Evolutionary conservation across 2,113 vertebrate species (phyloP).

Genomic region (Egretta garzetta): DNA sequence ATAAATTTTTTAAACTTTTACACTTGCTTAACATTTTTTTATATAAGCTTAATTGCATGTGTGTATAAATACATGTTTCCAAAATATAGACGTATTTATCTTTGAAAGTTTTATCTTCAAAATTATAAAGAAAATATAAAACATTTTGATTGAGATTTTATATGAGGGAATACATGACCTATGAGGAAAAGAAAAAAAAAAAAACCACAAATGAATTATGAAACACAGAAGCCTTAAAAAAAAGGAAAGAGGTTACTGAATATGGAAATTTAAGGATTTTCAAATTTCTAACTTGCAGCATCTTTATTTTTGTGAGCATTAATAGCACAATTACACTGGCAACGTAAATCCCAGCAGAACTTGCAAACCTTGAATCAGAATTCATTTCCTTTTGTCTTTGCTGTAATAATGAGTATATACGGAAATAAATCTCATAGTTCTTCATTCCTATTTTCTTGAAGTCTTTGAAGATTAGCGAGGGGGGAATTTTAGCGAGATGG

Average conservation of each 20-base stretch:
- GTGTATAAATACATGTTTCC: not conserved
- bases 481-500: not conserved
- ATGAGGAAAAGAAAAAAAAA: not conserved
- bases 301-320: constrained; percentile 6
- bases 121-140: not conserved
- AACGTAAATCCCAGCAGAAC: constrained; percentile 25
- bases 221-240: not conserved
- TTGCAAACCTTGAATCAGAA: not conserved
- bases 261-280: constrained; percentile 5
- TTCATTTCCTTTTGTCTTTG: constrained; percentile 13
- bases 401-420: not conserved
- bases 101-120: not conserved
- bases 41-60: not conserved
- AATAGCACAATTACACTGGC: not conserved
- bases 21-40: not conserved
- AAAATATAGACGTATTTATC: not conserved
- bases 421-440: not conserved
- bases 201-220: not conserved
- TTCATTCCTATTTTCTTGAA: not conserved
- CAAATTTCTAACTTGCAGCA: not conserved
- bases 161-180: not conserved
- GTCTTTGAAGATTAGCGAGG: not conserved
- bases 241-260: not conserved
- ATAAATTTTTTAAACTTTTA: not conserved
- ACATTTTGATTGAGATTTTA: not conserved